These are phyloP conservation scores for Liolophura sinensis DNA, from an alignment of 1,140 invertebrate species.

Conservation along the genomic window DNA sequence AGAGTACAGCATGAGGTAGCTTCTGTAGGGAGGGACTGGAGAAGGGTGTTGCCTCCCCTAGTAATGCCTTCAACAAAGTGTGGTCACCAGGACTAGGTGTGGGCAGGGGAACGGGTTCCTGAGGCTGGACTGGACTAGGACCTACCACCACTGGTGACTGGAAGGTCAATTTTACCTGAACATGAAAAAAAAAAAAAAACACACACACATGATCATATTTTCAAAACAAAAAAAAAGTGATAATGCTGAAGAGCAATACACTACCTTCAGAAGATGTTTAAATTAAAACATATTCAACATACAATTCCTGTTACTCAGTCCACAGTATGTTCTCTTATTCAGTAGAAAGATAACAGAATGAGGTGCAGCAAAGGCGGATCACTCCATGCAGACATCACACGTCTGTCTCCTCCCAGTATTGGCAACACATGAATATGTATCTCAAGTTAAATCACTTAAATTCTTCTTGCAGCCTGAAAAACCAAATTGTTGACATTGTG, in stretches of 20 bases:
- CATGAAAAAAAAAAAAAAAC: neutral
- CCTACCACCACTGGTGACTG: constrained; percentile 40
- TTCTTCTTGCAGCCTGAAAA: too few species aligned
- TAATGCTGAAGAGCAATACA: neutral
- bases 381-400: too few species aligned
- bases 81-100: too few species aligned
- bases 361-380: too few species aligned
- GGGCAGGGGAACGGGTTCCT: too few species aligned
- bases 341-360: neutral
- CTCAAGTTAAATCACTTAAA: too few species aligned
- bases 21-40: constrained; percentile 8
- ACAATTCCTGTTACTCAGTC: neutral
- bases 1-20: constrained; percentile 3
- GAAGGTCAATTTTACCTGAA: too few species aligned
- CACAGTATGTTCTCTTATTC: neutral
- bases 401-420: too few species aligned
- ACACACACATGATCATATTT: neutral
- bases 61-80: too few species aligned
- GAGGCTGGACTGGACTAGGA: constrained; percentile 23
- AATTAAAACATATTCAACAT: neutral
- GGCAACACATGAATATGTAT: too few species aligned
- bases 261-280: neutral
- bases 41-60: too few species aligned
- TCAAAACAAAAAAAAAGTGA: neutral
- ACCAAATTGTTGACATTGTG: too few species aligned